These are phyloP conservation scores for Pachyramphus minor DNA, from an alignment of 2,113 vertebrate genomes.

Conservation along the genomic window DNA sequence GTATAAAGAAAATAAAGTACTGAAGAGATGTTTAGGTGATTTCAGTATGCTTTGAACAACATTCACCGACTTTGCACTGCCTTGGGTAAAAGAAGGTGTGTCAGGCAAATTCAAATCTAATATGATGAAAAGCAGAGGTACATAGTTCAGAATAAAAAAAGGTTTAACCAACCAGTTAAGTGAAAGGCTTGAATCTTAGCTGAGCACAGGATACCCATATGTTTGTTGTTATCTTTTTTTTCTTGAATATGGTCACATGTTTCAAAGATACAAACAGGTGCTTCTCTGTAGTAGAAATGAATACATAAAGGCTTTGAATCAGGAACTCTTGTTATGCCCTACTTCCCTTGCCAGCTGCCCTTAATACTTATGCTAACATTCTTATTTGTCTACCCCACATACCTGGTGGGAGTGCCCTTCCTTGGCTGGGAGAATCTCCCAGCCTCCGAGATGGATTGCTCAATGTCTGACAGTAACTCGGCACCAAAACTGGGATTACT, in stretches of 20 bases:
- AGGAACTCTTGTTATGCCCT: background rate
- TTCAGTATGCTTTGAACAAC: background rate
- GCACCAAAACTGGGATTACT: background rate
- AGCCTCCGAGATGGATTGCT: background rate
- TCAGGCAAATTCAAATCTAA: background rate
- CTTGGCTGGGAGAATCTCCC: background rate
- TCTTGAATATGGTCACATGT: accelerated
- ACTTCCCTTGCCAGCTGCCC: background rate
- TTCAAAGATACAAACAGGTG: background rate
- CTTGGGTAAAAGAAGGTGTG: background rate
- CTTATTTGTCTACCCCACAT: constrained; percentile 8
- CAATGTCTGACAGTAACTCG: background rate
- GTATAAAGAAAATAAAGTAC: background rate
- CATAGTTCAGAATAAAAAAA: background rate
- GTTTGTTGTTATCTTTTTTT: background rate
- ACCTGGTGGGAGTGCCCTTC: constrained; percentile 6
- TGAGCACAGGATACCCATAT: background rate
- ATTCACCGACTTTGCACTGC: background rate
- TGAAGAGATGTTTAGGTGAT: background rate
- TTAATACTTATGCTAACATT: background rate
- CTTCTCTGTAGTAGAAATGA: background rate
- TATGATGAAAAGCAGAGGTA: background rate
- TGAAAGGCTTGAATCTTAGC: background rate
- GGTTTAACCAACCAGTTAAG: background rate
- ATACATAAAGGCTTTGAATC: background rate